Percentiles rank a stretch among this genome's conserved stretches.
Evolutionary conservation across 2,797 vertebrate genomes (phyloP).

Genomic region (Manis pentadactyla): DNA sequence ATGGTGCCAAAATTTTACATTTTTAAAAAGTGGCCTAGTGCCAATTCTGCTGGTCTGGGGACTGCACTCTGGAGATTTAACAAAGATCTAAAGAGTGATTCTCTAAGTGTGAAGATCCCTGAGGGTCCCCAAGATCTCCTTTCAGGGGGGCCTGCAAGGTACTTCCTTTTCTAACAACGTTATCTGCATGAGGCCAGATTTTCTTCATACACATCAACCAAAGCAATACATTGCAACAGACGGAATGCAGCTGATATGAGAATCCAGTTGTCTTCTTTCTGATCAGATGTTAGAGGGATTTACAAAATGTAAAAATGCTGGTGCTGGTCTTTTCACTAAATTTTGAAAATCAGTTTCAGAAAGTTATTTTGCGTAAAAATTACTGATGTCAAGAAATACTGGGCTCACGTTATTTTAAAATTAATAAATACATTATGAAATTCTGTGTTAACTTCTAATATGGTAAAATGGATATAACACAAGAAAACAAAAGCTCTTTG

Average conservation of each 20-base stretch:
- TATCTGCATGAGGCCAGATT: background rate
- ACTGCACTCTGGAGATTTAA: background rate
- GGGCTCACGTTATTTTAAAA: background rate
- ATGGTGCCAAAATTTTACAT: conserved; percentile 18
- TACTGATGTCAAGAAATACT: background rate
- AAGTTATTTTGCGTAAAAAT: background rate
- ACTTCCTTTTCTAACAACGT: background rate
- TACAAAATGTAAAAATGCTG: background rate
- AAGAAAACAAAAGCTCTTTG: background rate
- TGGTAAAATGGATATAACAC: background rate
- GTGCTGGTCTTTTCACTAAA: background rate
- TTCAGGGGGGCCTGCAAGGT: background rate
- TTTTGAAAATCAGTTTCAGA: background rate
- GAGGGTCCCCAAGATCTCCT: background rate
- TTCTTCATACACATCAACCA: background rate
- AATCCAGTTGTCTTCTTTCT: background rate
- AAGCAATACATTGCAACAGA: background rate
- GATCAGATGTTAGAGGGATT: background rate
- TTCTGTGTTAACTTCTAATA: background rate
- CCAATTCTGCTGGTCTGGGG: background rate
- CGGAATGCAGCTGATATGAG: background rate
- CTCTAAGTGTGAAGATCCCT: background rate
- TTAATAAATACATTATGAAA: background rate
- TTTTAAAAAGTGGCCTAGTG: background rate
- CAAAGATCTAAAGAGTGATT: conserved; percentile 20